Conservation (phyloP, 2,888 invertebrate species). For the Oligia fasciuncula region DNA sequence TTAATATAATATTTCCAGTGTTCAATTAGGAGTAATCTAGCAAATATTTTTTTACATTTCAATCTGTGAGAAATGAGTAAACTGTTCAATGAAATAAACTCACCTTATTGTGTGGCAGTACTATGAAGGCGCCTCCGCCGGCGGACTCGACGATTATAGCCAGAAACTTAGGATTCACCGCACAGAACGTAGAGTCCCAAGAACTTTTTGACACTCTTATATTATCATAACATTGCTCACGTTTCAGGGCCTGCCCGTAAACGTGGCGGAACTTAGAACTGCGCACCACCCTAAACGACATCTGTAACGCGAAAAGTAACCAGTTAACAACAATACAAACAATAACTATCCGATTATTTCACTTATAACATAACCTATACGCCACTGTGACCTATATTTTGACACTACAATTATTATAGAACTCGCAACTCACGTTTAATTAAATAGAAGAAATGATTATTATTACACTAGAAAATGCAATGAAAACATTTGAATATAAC, state of each 20-base stretch:
- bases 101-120: conserved; percentile 97
- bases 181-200: conserved; percentile 99
- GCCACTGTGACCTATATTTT: conserved; percentile 88
- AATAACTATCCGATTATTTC: conserved; percentile 79
- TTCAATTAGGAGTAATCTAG: conserved; percentile 37
- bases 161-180: conserved; percentile 99
- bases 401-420: conserved; percentile 80
- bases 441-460: conserved; percentile 80
- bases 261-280: conserved; percentile 99
- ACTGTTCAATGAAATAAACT: conserved; percentile 69
- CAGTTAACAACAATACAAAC: conserved; percentile 82
- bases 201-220: conserved; percentile 99
- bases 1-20: conserved; percentile 59
- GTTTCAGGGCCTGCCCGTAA: conserved; percentile 96
- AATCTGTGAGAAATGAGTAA: conserved; percentile 57
- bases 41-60: conserved; percentile 36
- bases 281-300: conserved; percentile 99
- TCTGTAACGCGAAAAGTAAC: conserved; percentile 89
- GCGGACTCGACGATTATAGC: conserved; percentile 99
- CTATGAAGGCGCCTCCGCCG: conserved; percentile 98
- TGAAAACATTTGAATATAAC: conserved; percentile 88
- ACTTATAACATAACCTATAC: conserved; percentile 88
- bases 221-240: conserved; percentile 99
- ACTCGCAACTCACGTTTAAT: conserved; percentile 85
- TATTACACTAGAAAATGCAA: conserved; percentile 85